Evolutionary conservation across 92 coral and sea anemone species (phyloP).

Genomic region (Hydrozoanthus gracilis): DNA sequence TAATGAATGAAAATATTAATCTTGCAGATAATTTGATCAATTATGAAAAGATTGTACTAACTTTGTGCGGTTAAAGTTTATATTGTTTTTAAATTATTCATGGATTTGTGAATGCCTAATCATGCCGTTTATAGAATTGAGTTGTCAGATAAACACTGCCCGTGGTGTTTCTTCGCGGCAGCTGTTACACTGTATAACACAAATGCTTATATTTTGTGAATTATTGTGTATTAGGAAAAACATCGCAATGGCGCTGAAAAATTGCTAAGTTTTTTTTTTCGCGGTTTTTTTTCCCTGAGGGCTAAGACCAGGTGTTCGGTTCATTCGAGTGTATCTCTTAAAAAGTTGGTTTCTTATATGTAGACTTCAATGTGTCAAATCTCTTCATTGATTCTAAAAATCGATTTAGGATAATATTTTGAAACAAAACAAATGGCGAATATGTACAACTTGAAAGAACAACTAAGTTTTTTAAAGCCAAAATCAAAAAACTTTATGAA

Average conservation of each 20-base stretch:
- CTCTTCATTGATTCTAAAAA: not conserved
- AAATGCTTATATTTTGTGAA: not conserved
- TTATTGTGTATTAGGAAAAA: not conserved
- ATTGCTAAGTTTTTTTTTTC: too few species aligned
- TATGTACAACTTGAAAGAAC: not conserved
- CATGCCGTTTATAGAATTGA: conserved; percentile 17
- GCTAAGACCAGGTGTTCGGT: too few species aligned
- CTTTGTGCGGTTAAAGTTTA: conserved; percentile 28
- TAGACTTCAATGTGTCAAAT: not conserved
- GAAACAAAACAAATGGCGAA: not conserved
- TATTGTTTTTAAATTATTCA: conserved; percentile 16
- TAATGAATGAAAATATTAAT: not conserved
- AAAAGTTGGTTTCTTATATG: too few species aligned
- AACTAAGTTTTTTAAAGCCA: not conserved
- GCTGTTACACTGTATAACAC: conserved; percentile 32
- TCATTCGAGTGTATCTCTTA: too few species aligned
- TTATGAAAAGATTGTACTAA: conserved; percentile 4
- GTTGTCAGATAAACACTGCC: conserved; percentile 32
- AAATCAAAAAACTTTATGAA: not conserved
- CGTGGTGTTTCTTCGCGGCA: not conserved
- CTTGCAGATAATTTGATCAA: conserved; percentile 18
- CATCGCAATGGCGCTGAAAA: too few species aligned
- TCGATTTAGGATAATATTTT: not conserved
- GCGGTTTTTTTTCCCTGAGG: too few species aligned
- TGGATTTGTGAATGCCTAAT: not conserved